phyloP scores from a whole-genome alignment of 2,113 vertebrate genomes.

The Puma concolor region DNA sequence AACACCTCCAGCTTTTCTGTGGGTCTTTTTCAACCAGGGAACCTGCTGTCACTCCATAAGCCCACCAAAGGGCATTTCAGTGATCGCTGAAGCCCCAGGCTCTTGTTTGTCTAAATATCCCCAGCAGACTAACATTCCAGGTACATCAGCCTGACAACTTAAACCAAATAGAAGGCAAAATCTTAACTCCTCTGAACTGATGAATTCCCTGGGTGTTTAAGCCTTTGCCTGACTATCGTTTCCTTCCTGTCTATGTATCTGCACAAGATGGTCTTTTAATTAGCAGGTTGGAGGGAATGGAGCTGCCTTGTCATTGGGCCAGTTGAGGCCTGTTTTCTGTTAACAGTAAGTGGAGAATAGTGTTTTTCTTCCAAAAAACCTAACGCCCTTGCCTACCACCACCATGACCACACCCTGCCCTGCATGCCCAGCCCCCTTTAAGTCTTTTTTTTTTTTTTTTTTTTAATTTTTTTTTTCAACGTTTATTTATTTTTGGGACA shows the following conservation, averaged over 20 bases:
- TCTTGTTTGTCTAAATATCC: conserved; percentile 63
- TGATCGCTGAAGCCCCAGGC: conserved; percentile 27
- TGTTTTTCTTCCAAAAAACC: neutral
- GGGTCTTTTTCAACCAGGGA: conserved; percentile 55
- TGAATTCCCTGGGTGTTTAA: neutral
- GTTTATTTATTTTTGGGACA: no score
- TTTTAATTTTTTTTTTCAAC: no score
- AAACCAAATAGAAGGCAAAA: conserved; percentile 37
- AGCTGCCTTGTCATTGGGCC: neutral
- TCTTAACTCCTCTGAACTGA: neutral
- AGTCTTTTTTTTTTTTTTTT: no score
- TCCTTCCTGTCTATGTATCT: neutral
- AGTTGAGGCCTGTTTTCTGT: neutral
- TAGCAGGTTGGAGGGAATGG: neutral
- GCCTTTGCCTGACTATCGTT: neutral
- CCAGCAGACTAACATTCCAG: conserved; percentile 4
- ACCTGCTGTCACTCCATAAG: conserved; percentile 1
- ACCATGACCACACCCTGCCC: neutral
- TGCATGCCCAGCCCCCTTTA: neutral
- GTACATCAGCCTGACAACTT: conserved; percentile 35
- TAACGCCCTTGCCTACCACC: no score
- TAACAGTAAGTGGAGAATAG: neutral
- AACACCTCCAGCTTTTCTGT: conserved; percentile 51
- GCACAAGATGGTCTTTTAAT: neutral
- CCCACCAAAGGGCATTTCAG: conserved; percentile 18